phyloP scores from a whole-genome alignment of 1,140 invertebrate genomes.

The Anadara kagoshimensis region DNA sequence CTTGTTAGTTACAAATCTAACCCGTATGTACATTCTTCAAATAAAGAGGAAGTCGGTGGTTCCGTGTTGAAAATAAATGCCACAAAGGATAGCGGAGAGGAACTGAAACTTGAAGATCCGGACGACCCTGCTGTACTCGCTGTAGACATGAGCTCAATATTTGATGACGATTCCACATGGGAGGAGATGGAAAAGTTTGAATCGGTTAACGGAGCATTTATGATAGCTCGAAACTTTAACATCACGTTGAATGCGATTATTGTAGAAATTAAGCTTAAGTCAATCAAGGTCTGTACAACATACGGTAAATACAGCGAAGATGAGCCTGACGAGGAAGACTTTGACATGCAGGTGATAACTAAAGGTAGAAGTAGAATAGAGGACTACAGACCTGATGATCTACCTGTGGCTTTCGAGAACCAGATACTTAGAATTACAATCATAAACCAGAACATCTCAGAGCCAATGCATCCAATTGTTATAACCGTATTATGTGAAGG shows the following conservation, averaged over 20 bases:
- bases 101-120: background rate
- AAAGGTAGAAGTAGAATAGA: constrained; percentile 1
- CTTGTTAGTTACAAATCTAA: constrained; percentile 19
- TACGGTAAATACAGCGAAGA: constrained; percentile 5
- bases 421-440: too few species aligned
- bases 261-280: constrained; percentile 2
- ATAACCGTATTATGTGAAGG: too few species aligned
- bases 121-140: constrained; percentile 19
- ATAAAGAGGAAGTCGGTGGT: constrained; percentile 4
- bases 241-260: background rate
- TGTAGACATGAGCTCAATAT: constrained; percentile 10
- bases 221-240: background rate
- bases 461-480: too few species aligned
- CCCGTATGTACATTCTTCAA: constrained; percentile 18
- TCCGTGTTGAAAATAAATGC: constrained; percentile 6
- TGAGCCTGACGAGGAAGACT: background rate
- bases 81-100: constrained; percentile 10
- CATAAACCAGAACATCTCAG: too few species aligned
- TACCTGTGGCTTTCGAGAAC: background rate
- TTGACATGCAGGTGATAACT: background rate
- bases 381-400: background rate
- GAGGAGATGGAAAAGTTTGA: constrained; percentile 4
- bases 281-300: background rate
- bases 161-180: background rate
- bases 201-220: background rate